Evolutionary conservation across 2,888 invertebrate genomes (phyloP).

Genomic region (Muscina levida): DNA sequence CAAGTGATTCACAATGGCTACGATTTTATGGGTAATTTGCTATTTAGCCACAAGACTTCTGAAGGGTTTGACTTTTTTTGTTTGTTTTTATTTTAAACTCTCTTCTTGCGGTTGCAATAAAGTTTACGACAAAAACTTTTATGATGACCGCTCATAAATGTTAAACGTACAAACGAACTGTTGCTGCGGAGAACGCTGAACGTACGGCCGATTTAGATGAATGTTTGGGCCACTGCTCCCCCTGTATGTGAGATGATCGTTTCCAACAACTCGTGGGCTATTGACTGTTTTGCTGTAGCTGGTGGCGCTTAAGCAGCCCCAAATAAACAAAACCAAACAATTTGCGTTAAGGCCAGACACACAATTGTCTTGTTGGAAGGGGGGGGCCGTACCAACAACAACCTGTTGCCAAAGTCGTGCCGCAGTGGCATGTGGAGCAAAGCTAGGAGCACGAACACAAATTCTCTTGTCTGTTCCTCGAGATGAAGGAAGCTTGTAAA

Average conservation of each 20-base stretch:
- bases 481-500: constrained; percentile 23
- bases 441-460: constrained; percentile 51
- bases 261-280: constrained; percentile 35
- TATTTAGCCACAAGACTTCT: constrained; percentile 43
- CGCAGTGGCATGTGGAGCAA: constrained; percentile 64
- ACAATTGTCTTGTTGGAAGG: constrained; percentile 30
- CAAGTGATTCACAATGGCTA: constrained; percentile 37
- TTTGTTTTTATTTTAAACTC: constrained; percentile 16
- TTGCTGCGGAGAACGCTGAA: constrained; percentile 5
- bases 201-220: neutral
- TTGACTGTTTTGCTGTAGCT: constrained; percentile 62
- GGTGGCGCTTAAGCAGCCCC: constrained; percentile 70
- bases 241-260: constrained; percentile 23
- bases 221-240: constrained; percentile 8
- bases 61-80: constrained; percentile 27
- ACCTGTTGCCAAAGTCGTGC: constrained; percentile 71
- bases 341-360: constrained; percentile 13
- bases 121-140: constrained; percentile 63
- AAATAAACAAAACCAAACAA: constrained; percentile 24
- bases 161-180: constrained; percentile 10
- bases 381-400: constrained; percentile 62
- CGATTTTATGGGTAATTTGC: constrained; percentile 67
- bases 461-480: constrained; percentile 42
- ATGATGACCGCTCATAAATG: constrained; percentile 64
- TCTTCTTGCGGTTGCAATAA: constrained; percentile 47